A percentile compares a stretch with the other conserved stretches of the same genome.
Conservation (phyloP, 1,140 invertebrate species). For the Euura lappo region DNA sequence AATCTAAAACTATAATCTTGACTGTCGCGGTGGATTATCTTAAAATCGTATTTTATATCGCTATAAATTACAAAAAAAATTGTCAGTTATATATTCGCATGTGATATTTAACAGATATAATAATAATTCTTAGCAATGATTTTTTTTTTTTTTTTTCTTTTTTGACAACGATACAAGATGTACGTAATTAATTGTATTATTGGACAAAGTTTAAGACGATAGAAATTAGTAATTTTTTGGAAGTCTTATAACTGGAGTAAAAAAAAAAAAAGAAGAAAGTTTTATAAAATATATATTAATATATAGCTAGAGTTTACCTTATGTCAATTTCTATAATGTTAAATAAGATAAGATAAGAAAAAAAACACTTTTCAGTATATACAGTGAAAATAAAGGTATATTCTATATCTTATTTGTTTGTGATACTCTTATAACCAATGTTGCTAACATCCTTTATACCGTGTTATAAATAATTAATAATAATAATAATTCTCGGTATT, state of each 20-base stretch:
- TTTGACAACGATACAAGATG: neutral
- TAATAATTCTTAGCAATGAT: neutral
- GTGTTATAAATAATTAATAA: no score
- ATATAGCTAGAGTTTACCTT: neutral
- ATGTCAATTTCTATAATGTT: conserved; percentile 13
- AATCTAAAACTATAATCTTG: no score
- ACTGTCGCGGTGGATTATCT: no score
- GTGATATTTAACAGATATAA: no score
- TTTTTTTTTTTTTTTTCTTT: conserved; percentile 5
- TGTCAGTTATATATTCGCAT: no score
- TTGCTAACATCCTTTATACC: neutral
- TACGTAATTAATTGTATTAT: neutral
- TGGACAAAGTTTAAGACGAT: no score
- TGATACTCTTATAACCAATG: conserved; percentile 1
- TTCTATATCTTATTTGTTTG: conserved; percentile 6
- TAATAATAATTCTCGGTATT: no score
- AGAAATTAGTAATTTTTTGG: neutral
- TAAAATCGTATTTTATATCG: no score
- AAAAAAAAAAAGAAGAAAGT: neutral
- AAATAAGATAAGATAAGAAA: neutral
- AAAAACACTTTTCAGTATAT: neutral
- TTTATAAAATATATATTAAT: conserved; percentile 12
- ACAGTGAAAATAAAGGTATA: neutral
- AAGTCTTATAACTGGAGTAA: neutral
- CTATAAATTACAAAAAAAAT: no score